Evolutionary conservation across 2,888 invertebrate species (phyloP).

Genomic region (Kuschelorhynchus macadamiae): DNA sequence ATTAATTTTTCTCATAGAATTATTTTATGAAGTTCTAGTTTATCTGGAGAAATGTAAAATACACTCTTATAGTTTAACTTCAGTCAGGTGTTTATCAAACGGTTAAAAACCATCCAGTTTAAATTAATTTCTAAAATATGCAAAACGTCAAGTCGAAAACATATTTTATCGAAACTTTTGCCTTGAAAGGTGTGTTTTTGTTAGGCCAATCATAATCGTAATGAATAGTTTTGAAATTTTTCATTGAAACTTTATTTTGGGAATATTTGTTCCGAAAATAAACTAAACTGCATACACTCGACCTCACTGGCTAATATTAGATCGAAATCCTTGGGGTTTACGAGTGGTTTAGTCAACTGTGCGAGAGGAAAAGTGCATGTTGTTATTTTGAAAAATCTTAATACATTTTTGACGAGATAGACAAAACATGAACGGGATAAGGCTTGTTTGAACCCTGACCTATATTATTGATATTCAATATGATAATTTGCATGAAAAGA

Average conservation of each 20-base stretch:
- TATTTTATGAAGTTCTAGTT: too few species aligned
- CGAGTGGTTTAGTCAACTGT: slow-evolving; percentile 24
- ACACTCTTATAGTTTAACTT: too few species aligned
- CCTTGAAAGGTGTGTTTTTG: slow-evolving; percentile 10
- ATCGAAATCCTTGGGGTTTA: slow-evolving; percentile 30
- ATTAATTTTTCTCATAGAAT: too few species aligned
- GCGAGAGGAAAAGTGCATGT: slow-evolving; percentile 29
- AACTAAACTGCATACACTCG: slow-evolving; percentile 20
- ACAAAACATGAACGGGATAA: slow-evolving; percentile 23
- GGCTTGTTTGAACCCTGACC: slow-evolving; percentile 9
- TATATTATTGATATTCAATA: slow-evolving; percentile 11
- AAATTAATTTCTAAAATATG: too few species aligned
- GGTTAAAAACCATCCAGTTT: too few species aligned
- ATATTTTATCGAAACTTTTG: neutral
- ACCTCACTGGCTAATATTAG: slow-evolving; percentile 36
- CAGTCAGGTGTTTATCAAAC: too few species aligned
- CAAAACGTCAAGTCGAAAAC: too few species aligned
- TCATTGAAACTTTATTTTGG: slow-evolving; percentile 36
- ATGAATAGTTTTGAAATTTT: slow-evolving; percentile 26
- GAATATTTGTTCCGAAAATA: slow-evolving; percentile 34
- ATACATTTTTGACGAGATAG: slow-evolving; percentile 20
- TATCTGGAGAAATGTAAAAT: too few species aligned
- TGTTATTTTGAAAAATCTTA: slow-evolving; percentile 24
- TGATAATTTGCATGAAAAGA: too few species aligned
- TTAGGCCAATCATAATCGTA: slow-evolving; percentile 6